Evolutionary conservation across 2,888 invertebrate species (phyloP), one percentile per base, ranked within the genome.

Genomic region (Caenorhabditis wallacei): DNA sequence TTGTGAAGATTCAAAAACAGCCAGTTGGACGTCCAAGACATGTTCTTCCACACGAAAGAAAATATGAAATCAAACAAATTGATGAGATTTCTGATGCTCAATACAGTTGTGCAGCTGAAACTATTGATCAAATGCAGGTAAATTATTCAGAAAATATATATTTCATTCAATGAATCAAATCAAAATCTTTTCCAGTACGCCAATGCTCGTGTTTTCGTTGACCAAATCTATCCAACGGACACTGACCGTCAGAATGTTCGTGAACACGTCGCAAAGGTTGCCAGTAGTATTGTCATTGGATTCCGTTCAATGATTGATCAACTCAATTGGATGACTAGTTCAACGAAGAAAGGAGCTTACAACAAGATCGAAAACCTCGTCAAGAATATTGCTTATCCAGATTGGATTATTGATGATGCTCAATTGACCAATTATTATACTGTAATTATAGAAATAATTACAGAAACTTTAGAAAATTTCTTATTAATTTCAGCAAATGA

Each of bases 241-340:
- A 53, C 56, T 18, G 66, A 79, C 24, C 74, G 85, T 16, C 26
- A 63, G n/a, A 57, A 72, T 40, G 80, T 89, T n/a, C 79, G 88
- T 43, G 72, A 85, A 4, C 80, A 89, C 56, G 89, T 89, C 16
- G 87, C 85, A 16, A 85, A 87, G 46, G 82, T 87, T 7, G 87
- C 87, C 18, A 82, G 78, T 51, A 85, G 85, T 53, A 87, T 87
- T 56, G 84, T 87, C 3, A 70, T 87, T 22, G 87, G 88, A 10
- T 88, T 89, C 85, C 86, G 89, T 26, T 87, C 87, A 24, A 90
- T 90, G 90, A 85, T 91, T 53, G 88, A 90, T 61, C 88, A 89
- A 59, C 82, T 91, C 54, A 66, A 81, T 22, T 91, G 91, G 91
- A 91, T 91, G 91, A 74, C 82, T 8, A 20, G 54, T 1, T 79